Conservation (phyloP, 1,140 invertebrate species). For the Frieseomelitta varia region DNA sequence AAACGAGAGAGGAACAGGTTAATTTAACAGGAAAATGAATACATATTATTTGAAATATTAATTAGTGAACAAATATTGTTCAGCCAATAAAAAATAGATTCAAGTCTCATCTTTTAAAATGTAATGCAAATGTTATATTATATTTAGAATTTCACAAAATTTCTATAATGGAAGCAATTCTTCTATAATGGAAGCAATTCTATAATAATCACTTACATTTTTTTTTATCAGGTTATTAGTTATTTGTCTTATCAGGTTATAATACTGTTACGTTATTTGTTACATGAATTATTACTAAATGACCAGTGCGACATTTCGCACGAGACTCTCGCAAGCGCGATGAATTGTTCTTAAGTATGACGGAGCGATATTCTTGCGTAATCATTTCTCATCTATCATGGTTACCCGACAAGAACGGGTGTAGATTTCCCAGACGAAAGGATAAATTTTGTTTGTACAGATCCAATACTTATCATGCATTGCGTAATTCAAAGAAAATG, state of each 20-base stretch:
- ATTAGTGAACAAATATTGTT: too few species aligned
- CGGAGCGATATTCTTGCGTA: conserved; percentile 60
- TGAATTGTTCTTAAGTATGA: conserved; percentile 67
- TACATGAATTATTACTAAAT: neutral
- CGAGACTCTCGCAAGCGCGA: conserved; percentile 12
- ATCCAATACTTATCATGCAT: neutral
- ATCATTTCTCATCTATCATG: conserved; percentile 66
- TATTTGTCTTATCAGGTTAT: too few species aligned
- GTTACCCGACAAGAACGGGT: conserved; percentile 50
- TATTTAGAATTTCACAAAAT: too few species aligned
- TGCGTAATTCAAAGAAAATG: neutral
- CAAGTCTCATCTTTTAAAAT: too few species aligned
- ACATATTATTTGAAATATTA: too few species aligned
- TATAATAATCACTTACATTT: neutral
- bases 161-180: neutral
- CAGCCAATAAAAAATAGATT: too few species aligned
- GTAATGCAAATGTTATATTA: too few species aligned
- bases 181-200: too few species aligned
- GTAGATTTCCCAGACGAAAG: conserved; percentile 66
- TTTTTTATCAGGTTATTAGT: too few species aligned
- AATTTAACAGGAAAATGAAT: too few species aligned
- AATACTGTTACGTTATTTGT: conserved; percentile 11
- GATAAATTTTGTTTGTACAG: conserved; percentile 19
- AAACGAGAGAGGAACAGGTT: neutral
- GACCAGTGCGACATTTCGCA: conserved; percentile 13